Evolutionary conservation across 2,113 vertebrate species (phyloP).

Genomic region (Xiphias gladius): DNA sequence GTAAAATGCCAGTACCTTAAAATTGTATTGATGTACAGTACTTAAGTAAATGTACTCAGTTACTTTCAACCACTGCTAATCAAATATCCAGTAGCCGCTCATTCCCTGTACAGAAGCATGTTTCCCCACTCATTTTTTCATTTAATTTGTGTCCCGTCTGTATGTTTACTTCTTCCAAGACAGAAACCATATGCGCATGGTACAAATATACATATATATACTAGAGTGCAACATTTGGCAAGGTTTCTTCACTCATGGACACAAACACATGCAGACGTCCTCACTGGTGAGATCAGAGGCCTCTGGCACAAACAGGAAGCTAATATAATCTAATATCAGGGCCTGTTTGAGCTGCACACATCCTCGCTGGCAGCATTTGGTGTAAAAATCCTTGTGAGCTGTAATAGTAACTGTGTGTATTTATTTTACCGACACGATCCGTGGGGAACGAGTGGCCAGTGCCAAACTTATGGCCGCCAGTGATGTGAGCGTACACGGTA

Average conservation of each 20-base stretch:
- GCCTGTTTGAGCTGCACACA: conserved; percentile 47
- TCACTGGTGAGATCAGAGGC: conserved; percentile 55
- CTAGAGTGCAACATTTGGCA: background rate
- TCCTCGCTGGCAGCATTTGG: conserved; percentile 57
- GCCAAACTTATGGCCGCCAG: conserved; percentile 23
- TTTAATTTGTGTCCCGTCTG: background rate
- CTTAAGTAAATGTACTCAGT: background rate
- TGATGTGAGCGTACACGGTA: conserved; percentile 33
- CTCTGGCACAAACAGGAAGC: conserved; percentile 69
- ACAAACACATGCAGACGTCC: conserved; percentile 14
- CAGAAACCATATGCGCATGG: background rate
- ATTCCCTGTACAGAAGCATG: background rate
- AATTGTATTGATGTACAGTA: too few species aligned
- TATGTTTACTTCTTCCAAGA: conserved; percentile 5
- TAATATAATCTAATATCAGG: conserved; percentile 71
- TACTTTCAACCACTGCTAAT: conserved; percentile 3
- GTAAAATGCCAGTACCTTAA: too few species aligned
- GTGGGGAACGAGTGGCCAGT: conserved; percentile 14
- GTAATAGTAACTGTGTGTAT: conserved; percentile 46
- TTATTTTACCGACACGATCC: conserved; percentile 62
- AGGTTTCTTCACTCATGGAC: conserved; percentile 9
- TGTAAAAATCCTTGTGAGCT: conserved; percentile 47
- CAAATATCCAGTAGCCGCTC: background rate
- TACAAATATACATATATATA: background rate
- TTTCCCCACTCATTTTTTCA: background rate